Percentiles rank a stretch among this genome's conserved stretches.
Conservation (phyloP, 2,113 vertebrate species). For the Vulpes lagopus region DNA sequence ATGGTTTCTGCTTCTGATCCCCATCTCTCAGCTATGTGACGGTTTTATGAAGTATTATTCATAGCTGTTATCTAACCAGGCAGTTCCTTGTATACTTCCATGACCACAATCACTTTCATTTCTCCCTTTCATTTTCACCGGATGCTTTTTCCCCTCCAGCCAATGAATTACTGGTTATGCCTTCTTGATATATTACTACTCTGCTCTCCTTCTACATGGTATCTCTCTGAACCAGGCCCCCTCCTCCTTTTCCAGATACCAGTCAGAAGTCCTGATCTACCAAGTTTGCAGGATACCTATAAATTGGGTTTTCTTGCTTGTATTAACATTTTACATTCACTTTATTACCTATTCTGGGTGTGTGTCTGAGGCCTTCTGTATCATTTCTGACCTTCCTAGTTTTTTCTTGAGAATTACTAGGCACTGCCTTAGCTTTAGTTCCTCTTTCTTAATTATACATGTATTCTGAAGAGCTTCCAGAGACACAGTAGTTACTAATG, state of each 20-base stretch:
- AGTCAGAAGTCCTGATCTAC: constrained; percentile 27
- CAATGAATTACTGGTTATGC: neutral
- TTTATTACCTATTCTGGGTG: constrained; percentile 62
- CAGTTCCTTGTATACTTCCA: constrained; percentile 6
- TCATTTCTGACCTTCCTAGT: constrained; percentile 53
- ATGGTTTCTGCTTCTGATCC: neutral
- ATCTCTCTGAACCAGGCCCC: constrained; percentile 10
- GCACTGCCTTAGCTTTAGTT: constrained; percentile 37
- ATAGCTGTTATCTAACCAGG: constrained; percentile 21
- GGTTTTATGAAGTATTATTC: constrained; percentile 35
- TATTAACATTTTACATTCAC: constrained; percentile 51
- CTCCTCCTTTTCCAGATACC: constrained; percentile 21
- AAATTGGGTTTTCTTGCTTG: constrained; percentile 19
- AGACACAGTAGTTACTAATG: constrained; percentile 1
- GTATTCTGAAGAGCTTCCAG: constrained; percentile 4
- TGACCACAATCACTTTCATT: constrained; percentile 43
- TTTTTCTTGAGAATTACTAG: constrained; percentile 47
- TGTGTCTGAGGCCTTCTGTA: neutral
- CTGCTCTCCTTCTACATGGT: neutral
- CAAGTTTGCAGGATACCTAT: constrained; percentile 23
- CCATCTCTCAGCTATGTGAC: neutral
- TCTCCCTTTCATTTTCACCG: constrained; percentile 57
- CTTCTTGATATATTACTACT: neutral
- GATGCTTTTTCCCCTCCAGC: constrained; percentile 3
- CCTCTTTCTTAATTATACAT: constrained; percentile 41